Evolutionary conservation across 2,113 vertebrate species (phyloP), one percentile per base, ranked within the genome.

Genomic region (Oostethus manadensis): DNA sequence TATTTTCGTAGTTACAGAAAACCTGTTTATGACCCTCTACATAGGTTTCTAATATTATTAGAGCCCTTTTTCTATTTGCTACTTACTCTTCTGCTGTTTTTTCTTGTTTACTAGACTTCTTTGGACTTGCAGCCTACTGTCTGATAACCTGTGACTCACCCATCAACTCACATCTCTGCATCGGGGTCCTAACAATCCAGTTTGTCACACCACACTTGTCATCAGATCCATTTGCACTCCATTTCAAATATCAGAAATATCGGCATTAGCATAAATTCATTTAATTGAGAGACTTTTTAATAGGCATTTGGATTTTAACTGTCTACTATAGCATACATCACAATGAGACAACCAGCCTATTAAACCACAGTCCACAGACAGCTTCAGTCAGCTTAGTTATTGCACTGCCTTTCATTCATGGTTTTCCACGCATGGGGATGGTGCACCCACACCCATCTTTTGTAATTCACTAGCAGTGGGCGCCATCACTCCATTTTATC

Each of bases 191-290:
- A 14, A 42, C 38, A 42, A 48, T 56, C 51, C 1, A 4, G 18
- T 56, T 55, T 35, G 68, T 71, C 62, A 81, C 38, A 47, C 35
- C 55, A 23, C 59, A 29, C 58, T 51, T 10, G 1, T 29, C 35
- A 58, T 82, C 79, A 62, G 84, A 84, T 69, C 13, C 50, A 22
- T 68, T 66, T 55, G 14, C 46, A 17, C 26, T 73, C 48, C 48
- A 64, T 71, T 76, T 66, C 63, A 51, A 16, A 46, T 21, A 23
- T 3, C n/a, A 16, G 51, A 74, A 72, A 71, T 79, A 85, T 80
- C 71, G 83, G 79, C 60, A 8, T 15, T 21, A 56, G 64, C 48
- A 82, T 82, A 72, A 83, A 85, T 83, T 77, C 49, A 62, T 75
- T 50, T 74, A 55, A 83, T 68, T 54, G 76, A 68, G 43, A 69